These are phyloP conservation scores for Clusia tigrina DNA, from an alignment of 2,888 invertebrate genomes.

Conservation along the genomic window DNA sequence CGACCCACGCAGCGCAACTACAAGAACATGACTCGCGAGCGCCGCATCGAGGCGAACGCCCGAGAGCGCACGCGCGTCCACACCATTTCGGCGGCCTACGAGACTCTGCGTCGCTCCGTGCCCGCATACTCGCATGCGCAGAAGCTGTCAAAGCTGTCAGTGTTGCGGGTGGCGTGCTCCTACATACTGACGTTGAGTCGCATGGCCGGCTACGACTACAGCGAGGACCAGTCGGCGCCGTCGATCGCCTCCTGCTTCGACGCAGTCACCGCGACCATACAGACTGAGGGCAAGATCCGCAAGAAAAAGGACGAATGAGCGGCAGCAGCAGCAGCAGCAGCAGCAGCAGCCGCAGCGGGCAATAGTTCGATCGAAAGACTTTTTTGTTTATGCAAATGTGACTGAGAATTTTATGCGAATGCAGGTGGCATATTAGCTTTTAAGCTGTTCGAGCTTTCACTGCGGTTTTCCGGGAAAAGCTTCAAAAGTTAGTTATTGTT, in stretches of 20 bases:
- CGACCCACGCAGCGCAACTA: conserved; percentile 83
- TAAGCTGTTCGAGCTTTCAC: not conserved
- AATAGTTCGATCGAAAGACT: not conserved
- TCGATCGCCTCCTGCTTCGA: conserved; percentile 82
- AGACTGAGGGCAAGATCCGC: conserved; percentile 87
- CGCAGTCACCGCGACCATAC: conserved; percentile 88
- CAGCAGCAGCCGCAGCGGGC: conserved; percentile 16
- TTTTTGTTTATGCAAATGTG: conserved; percentile 4
- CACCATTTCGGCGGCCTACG: conserved; percentile 95
- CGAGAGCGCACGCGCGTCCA: conserved; percentile 92
- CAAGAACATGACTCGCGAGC: conserved; percentile 93
- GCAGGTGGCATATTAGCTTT: not conserved
- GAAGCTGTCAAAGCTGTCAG: conserved; percentile 91
- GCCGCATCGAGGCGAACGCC: conserved; percentile 93
- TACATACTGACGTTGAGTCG: conserved; percentile 89
- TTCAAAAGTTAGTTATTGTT: not conserved
- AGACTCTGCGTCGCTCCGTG: conserved; percentile 82
- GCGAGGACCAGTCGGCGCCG: conserved; percentile 69
- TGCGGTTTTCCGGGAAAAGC: conserved; percentile 1
- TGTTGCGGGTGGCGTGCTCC: conserved; percentile 90
- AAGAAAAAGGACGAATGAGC: conserved; percentile 81
- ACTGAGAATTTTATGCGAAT: not conserved
- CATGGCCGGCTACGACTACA: conserved; percentile 76
- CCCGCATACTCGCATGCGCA: conserved; percentile 93
- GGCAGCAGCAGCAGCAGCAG: not conserved